Conservation (phyloP, 1,140 invertebrate species). For the Formica exsecta region DNA sequence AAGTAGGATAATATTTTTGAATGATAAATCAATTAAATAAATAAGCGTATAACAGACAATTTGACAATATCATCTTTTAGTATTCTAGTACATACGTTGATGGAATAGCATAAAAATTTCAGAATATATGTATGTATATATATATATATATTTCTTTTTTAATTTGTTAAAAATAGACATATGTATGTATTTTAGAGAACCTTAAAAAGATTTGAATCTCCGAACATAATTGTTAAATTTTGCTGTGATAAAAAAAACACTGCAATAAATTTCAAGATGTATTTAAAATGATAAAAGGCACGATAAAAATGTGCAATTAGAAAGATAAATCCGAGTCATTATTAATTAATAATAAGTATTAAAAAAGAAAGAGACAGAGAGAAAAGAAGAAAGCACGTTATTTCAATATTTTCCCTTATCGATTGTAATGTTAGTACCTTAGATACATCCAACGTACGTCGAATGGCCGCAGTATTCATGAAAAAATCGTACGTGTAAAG, state of each 20-base stretch:
- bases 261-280: neutral
- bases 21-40: neutral
- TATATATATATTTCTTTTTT: neutral
- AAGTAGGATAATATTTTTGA: neutral
- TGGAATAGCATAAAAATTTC: neutral
- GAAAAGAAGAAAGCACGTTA: conserved; percentile 30
- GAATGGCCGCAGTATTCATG: neutral
- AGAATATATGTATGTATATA: neutral
- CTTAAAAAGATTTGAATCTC: no score
- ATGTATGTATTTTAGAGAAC: neutral
- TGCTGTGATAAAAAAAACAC: neutral
- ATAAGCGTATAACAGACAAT: neutral
- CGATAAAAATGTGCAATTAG: neutral
- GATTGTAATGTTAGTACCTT: conserved; percentile 46
- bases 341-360: conserved; percentile 21
- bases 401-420: conserved; percentile 61
- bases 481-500: neutral
- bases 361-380: neutral
- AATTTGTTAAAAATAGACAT: conserved; percentile 8
- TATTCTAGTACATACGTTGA: neutral
- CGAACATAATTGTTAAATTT: neutral
- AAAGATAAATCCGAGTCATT: conserved; percentile 28
- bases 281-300: no score
- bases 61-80: neutral
- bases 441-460: neutral